Evolutionary conservation across 2,797 vertebrate species (phyloP), one percentile per base, ranked within the genome.

Genomic region (Astyanax mexicanus): DNA sequence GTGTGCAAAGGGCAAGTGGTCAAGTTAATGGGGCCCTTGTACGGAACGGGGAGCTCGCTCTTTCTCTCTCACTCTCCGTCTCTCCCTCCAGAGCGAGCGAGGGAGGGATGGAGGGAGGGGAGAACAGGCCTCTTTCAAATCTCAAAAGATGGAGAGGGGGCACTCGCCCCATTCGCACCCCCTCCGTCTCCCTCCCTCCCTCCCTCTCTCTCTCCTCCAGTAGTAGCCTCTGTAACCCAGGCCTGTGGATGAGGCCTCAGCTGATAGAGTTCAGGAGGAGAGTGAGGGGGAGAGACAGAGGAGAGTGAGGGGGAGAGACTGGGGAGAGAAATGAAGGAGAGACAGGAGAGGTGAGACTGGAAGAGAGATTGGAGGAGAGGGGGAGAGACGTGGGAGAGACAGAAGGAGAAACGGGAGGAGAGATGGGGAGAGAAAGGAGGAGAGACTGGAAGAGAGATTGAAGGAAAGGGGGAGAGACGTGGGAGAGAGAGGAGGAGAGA

Each of bases 1-100:
- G 97, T 98, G 96, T 95, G 95, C 96, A 96, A 95, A 97, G 97
- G 96, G 96, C 97, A 99, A 97, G 96, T 96, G 97, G 96, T 98
- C 98, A 99, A 94, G 97, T 98, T 98, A 97, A 97, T 96, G 95
- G 96, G 94, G 95, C 95, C 96, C 96, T 96, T 96, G 95, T 96
- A 95, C 94, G 92, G 94, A 93, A 95, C 91, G 91, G 90, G 95
- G 93, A 95, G 88, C 88, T 78, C 86, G 88, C 85, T 88, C 86
- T 87, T 78, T 86, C 85, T 81, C 68, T 65, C 73, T 74, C 69
- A 74, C 60, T 72, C 78, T 69, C 65, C 58, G 66, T 80, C 55
- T 69, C 72, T 68, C 51, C 38, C 62, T 73, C 69, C 27, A 54
- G 60, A 6, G 45, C 29, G 89, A 12, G 19, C 58, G 74, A 29